Evolutionary conservation across 2,888 invertebrate species (phyloP).

Genomic region (Caenorhabditis zanzibari): DNA sequence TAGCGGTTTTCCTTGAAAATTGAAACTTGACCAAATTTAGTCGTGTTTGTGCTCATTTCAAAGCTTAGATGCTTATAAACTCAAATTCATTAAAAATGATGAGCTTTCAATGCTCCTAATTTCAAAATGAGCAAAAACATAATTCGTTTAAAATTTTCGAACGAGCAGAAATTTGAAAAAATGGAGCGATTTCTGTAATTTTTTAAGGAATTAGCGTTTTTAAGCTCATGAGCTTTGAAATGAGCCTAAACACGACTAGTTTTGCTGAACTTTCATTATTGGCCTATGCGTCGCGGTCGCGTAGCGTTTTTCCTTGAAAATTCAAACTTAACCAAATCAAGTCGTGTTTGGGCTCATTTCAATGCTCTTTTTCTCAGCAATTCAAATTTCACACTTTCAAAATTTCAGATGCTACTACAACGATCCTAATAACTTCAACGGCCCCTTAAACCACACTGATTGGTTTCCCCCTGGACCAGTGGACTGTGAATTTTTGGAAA

Average conservation of each 20-base stretch:
- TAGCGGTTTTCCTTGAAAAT: too few relatives aligned
- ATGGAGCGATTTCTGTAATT: too few relatives aligned
- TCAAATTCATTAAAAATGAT: too few relatives aligned
- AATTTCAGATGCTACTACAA: slow-evolving; percentile 7
- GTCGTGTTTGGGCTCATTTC: slow-evolving; percentile 6
- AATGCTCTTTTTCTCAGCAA: not conserved
- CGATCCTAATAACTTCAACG: not conserved
- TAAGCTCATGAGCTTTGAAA: not conserved
- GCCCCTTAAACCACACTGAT: not conserved
- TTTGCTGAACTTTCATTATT: not conserved
- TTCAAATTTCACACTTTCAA: not conserved
- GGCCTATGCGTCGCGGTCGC: not conserved
- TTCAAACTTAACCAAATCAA: not conserved
- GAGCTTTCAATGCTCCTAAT: too few relatives aligned
- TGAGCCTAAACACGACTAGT: too few relatives aligned
- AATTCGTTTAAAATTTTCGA: too few relatives aligned
- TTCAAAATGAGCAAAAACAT: too few relatives aligned
- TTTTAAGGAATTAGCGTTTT: too few relatives aligned
- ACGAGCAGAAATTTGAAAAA: too few relatives aligned
- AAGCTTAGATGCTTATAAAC: too few relatives aligned
- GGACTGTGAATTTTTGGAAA: slow-evolving; percentile 2
- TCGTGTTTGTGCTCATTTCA: too few relatives aligned
- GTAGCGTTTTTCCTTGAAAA: not conserved
- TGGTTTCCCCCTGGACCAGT: not conserved
- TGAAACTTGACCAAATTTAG: too few relatives aligned